Evolutionary conservation across 2,113 vertebrate species (phyloP).

Genomic region (Cichladusa arquata): DNA sequence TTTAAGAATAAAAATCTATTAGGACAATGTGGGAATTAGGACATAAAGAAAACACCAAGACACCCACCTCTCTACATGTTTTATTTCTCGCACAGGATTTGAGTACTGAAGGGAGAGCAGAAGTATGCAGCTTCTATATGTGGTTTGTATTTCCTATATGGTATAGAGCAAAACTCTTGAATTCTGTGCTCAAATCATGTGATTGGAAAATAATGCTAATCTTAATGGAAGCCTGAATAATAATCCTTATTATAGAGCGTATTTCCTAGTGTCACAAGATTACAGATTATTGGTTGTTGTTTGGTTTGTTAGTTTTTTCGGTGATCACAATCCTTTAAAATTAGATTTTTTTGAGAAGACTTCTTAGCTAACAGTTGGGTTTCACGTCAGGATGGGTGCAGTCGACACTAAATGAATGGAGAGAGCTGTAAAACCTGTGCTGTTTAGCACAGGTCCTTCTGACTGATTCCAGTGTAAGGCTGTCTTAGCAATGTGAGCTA

Average conservation of each 20-base stretch:
- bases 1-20: neutral
- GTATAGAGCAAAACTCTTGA: neutral
- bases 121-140: neutral
- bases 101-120: neutral
- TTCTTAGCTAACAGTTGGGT: neutral
- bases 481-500: neutral
- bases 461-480: neutral
- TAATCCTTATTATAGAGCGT: neutral
- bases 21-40: neutral
- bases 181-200: neutral
- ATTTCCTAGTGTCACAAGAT: neutral
- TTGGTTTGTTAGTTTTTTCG: neutral
- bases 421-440: neutral
- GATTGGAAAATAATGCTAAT: neutral
- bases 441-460: neutral
- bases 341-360: neutral
- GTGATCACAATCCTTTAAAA: neutral
- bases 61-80: neutral
- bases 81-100: neutral
- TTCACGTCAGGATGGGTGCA: neutral
- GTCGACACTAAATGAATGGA: neutral
- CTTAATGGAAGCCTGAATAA: neutral
- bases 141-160: neutral
- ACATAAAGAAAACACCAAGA: neutral
- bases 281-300: neutral